Conservation (phyloP, 64 coral and sea anemone species). For the Pocillopora verrucosa region DNA sequence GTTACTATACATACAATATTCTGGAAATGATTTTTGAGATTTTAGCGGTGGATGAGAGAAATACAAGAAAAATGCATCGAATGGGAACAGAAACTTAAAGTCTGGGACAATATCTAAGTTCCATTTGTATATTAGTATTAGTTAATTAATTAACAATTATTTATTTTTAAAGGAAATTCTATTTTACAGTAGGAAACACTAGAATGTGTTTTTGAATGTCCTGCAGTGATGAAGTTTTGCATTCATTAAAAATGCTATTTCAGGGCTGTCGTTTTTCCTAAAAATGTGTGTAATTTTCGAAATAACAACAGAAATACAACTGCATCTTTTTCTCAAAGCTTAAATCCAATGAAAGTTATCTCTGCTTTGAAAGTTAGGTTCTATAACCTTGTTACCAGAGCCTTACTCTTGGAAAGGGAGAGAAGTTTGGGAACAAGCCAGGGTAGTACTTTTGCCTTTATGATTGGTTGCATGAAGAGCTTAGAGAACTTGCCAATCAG, state of each 20-base stretch:
- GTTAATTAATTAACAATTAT: conserved; percentile 24
- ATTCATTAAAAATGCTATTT: neutral
- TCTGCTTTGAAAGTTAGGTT: too few relatives aligned
- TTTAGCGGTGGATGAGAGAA: conserved; percentile 8
- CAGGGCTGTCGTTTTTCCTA: neutral
- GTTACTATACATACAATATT: neutral
- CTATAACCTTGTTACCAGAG: too few relatives aligned
- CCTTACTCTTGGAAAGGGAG: too few relatives aligned
- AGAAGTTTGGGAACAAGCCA: too few relatives aligned
- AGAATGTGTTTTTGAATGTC: neutral
- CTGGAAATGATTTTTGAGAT: neutral
- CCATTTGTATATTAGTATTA: conserved; percentile 37
- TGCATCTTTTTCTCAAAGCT: too few relatives aligned
- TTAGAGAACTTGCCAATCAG: too few relatives aligned
- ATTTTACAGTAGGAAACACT: conserved; percentile 4
- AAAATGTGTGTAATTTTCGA: neutral
- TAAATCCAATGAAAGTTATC: too few relatives aligned
- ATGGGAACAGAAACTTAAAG: neutral
- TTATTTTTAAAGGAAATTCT: conserved; percentile 9
- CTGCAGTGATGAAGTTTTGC: neutral
- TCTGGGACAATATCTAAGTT: conserved; percentile 10
- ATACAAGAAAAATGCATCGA: neutral
- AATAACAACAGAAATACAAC: too few relatives aligned
- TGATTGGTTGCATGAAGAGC: too few relatives aligned
- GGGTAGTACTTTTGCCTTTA: too few relatives aligned